Evolutionary conservation across 2,888 invertebrate genomes (phyloP).

Genomic region (Mesoligia furuncula): DNA sequence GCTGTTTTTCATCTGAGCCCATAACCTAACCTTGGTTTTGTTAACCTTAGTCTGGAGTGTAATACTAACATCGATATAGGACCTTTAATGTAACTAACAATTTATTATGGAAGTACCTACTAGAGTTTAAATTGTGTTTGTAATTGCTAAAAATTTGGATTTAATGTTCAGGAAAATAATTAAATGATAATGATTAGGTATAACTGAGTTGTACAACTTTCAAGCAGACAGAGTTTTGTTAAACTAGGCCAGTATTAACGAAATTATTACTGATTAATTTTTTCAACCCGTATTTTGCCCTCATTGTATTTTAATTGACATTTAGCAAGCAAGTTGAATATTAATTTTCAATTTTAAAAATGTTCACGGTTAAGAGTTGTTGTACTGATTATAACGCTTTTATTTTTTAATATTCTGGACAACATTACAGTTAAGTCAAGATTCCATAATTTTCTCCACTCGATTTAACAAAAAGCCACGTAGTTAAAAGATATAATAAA

Average conservation of each 20-base stretch:
- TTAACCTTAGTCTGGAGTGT: too few relatives aligned
- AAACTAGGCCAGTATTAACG: background rate
- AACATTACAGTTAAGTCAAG: slow-evolving; percentile 44
- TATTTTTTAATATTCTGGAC: slow-evolving; percentile 29
- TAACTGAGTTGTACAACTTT: background rate
- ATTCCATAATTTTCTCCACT: slow-evolving; percentile 46
- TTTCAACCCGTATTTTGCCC: background rate
- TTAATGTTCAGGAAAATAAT: too few relatives aligned
- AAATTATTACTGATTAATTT: background rate
- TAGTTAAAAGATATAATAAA: slow-evolving; percentile 44
- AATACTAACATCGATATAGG: too few relatives aligned
- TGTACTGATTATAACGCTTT: slow-evolving; percentile 28
- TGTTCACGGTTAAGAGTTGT: background rate
- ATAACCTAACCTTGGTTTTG: too few relatives aligned
- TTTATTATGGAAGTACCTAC: too few relatives aligned
- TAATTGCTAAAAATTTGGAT: too few relatives aligned
- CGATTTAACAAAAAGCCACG: slow-evolving; percentile 52
- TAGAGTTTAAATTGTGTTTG: too few relatives aligned
- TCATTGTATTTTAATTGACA: background rate
- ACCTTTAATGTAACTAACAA: too few relatives aligned
- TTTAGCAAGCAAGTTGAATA: slow-evolving; percentile 2
- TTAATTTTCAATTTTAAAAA: background rate
- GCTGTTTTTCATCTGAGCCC: background rate
- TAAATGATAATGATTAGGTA: too few relatives aligned
- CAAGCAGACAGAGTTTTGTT: background rate